phyloP scores from a whole-genome alignment of 2,888 invertebrate species.

The Pyralis farinalis region DNA sequence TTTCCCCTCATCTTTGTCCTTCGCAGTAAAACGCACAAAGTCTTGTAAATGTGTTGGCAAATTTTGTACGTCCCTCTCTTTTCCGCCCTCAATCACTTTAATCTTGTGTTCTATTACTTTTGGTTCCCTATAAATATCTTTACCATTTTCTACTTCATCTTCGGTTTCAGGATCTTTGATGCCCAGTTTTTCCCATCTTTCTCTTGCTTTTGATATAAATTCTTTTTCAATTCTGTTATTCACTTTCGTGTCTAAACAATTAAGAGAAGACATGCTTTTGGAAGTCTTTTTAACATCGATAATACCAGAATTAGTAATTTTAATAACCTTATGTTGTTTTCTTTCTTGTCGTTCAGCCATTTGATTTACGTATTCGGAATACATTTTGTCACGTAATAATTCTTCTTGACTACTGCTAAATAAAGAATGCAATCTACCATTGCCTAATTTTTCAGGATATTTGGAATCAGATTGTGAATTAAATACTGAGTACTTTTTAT shows the following conservation, averaged over 20 bases:
- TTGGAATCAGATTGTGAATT: conserved; percentile 21
- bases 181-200: conserved; percentile 85
- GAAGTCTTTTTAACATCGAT: conserved; percentile 39
- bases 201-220: conserved; percentile 88
- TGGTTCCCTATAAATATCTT: conserved; percentile 57
- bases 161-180: conserved; percentile 85
- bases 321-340: conserved; percentile 89
- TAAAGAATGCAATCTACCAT: conserved; percentile 46
- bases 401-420: conserved; percentile 86
- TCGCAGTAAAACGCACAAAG: conserved; percentile 84
- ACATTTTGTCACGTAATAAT: conserved; percentile 89
- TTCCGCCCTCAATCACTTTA: conserved; percentile 84
- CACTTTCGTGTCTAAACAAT: conserved; percentile 56
- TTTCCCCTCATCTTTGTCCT: conserved; percentile 77
- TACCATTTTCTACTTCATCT: conserved; percentile 69
- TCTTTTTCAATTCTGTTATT: conserved; percentile 85
- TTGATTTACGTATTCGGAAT: conserved; percentile 90
- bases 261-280: conserved; percentile 59
- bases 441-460: conserved; percentile 28
- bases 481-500: conserved; percentile 41
- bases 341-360: conserved; percentile 89
- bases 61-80: conserved; percentile 82
- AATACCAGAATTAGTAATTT: conserved; percentile 83
- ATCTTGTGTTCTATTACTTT: conserved; percentile 73
- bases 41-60: conserved; percentile 90